Evolutionary conservation across 2,113 vertebrate species (phyloP).

Genomic region (Axis porcinus): DNA sequence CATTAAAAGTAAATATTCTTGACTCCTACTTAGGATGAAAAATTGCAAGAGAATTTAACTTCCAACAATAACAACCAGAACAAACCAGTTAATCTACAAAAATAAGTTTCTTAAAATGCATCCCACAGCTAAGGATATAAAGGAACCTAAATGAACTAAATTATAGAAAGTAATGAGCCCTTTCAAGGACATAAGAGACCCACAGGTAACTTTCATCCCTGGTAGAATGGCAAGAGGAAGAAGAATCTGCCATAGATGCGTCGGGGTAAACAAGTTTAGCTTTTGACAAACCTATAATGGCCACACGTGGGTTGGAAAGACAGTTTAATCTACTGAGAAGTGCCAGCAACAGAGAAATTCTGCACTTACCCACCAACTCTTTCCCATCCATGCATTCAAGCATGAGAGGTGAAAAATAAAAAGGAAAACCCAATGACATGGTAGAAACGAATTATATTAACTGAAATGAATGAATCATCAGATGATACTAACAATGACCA

Average conservation of each 20-base stretch:
- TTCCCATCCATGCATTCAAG: neutral
- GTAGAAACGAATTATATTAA: neutral
- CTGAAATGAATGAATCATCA: neutral
- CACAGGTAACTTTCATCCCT: neutral
- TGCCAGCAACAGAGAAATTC: neutral
- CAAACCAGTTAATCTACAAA: slow-evolving; percentile 27
- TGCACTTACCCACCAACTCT: neutral
- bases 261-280: neutral
- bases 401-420: neutral
- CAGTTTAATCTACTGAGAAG: neutral
- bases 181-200: neutral
- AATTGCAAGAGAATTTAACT: slow-evolving; percentile 36
- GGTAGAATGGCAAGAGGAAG: neutral
- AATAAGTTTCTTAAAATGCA: slow-evolving; percentile 26
- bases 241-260: neutral
- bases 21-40: slow-evolving; percentile 15
- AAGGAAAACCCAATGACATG: neutral
- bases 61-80: slow-evolving; percentile 26
- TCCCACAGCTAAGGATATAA: neutral
- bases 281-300: neutral
- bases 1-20: slow-evolving; percentile 55
- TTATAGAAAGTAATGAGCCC: neutral
- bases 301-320: neutral
- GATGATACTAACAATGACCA: neutral
- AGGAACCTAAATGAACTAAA: slow-evolving; percentile 11